Conservation (phyloP, 2,888 invertebrate species). For the Tuberolachnus salignus region DNA sequence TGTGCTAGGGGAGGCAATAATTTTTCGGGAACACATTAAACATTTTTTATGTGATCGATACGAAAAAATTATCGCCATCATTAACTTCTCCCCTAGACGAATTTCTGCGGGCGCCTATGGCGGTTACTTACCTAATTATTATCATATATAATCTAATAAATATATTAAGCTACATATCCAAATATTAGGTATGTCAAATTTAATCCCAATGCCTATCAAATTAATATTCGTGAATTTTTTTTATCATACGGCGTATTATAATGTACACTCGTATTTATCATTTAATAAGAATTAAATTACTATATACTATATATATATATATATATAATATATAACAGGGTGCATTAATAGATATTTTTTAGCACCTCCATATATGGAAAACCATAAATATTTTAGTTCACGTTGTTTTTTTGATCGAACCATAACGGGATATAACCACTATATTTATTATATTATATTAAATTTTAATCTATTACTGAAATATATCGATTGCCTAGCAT, state of each 20-base stretch:
- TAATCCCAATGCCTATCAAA: neutral
- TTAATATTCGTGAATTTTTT: no score
- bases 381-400: neutral
- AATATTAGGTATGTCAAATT: neutral
- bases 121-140: no score
- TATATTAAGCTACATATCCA: no score
- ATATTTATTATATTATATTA: neutral
- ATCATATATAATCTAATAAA: no score
- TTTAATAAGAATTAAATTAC: neutral
- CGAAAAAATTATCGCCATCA: no score
- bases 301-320: no score
- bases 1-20: no score
- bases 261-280: neutral
- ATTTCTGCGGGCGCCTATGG: no score
- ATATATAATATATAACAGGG: slow-evolving; percentile 1
- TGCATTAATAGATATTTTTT: neutral
- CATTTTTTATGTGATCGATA: no score
- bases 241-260: neutral
- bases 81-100: no score
- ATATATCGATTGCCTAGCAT: slow-evolving; percentile 5
- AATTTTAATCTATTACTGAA: neutral
- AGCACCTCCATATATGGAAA: neutral
- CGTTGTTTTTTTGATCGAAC: neutral
- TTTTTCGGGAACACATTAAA: no score
- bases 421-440: neutral